Percentiles rank a stretch among this genome's conserved stretches.
phyloP scores from a whole-genome alignment of 2,888 invertebrate genomes.

The Drosophila melanocephala region DNA sequence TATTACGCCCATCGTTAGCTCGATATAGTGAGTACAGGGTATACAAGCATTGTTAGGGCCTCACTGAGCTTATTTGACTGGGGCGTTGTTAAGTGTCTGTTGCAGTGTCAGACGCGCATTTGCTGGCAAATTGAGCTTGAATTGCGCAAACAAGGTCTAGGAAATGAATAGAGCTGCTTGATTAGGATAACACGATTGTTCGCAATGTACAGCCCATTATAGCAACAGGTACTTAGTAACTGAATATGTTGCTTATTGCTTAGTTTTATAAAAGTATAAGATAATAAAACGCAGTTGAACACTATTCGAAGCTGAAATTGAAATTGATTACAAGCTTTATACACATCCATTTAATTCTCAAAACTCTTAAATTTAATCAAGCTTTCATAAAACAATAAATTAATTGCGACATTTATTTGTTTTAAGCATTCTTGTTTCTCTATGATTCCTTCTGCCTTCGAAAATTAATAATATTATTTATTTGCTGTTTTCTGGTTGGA shows the following conservation, averaged over 20 bases:
- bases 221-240: conserved; percentile 41
- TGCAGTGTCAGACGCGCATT: conserved; percentile 55
- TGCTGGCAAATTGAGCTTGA: conserved; percentile 69
- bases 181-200: conserved; percentile 3
- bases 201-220: not conserved
- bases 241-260: not conserved
- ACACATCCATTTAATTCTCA: not conserved
- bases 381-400: not conserved
- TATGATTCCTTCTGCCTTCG: not conserved
- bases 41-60: conserved; percentile 36
- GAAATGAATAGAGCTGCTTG: conserved; percentile 51
- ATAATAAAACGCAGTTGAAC: not conserved
- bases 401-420: conserved; percentile 3
- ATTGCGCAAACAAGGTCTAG: conserved; percentile 43
- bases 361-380: not conserved
- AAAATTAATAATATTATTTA: conserved; percentile 19
- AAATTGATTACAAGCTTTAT: not conserved
- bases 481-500: conserved; percentile 5
- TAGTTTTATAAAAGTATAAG: not conserved
- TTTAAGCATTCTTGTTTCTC: not conserved
- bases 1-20: not conserved
- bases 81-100: conserved; percentile 50
- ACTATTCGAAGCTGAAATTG: not conserved
- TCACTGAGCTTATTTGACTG: conserved; percentile 43
- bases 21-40: conserved; percentile 7